A percentile compares a stretch with the other conserved stretches of the same genome.
Evolutionary conservation across 2,888 invertebrate species (phyloP).

Genomic region (Lumbricus terrestris): DNA sequence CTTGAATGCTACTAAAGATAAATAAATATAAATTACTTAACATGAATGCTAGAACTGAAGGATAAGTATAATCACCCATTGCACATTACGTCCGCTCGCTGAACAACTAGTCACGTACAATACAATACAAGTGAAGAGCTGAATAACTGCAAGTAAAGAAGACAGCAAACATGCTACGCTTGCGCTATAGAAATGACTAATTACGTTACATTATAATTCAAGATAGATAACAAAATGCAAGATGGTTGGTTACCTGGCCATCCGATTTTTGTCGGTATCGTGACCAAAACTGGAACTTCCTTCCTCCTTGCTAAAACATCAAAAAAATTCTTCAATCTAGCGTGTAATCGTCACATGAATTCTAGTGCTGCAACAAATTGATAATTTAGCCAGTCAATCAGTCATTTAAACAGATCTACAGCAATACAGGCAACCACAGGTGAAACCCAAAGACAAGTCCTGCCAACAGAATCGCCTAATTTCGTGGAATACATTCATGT

Average conservation of each 20-base stretch:
- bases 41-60: not conserved
- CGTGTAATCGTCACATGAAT: not conserved
- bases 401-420: too few relatives aligned
- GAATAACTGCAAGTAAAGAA: not conserved
- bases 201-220: too few relatives aligned
- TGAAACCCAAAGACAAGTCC: too few relatives aligned
- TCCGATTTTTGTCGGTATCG: conserved; percentile 29
- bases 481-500: too few relatives aligned
- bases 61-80: not conserved
- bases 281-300: conserved; percentile 28
- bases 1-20: not conserved
- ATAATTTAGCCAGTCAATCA: too few relatives aligned
- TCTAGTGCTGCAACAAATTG: too few relatives aligned
- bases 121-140: too few relatives aligned
- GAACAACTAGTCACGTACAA: not conserved
- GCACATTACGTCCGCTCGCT: not conserved
- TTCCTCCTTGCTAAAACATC: conserved; percentile 25
- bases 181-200: too few relatives aligned
- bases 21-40: not conserved
- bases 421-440: too few relatives aligned
- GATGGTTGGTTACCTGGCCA: conserved; percentile 22
- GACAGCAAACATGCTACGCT: not conserved
- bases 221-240: not conserved
- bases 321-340: not conserved
- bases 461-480: too few relatives aligned